Base-by-base conservation (phyloP, 2,888 invertebrate genomes). In the Toxonevra muliebris region DNA sequence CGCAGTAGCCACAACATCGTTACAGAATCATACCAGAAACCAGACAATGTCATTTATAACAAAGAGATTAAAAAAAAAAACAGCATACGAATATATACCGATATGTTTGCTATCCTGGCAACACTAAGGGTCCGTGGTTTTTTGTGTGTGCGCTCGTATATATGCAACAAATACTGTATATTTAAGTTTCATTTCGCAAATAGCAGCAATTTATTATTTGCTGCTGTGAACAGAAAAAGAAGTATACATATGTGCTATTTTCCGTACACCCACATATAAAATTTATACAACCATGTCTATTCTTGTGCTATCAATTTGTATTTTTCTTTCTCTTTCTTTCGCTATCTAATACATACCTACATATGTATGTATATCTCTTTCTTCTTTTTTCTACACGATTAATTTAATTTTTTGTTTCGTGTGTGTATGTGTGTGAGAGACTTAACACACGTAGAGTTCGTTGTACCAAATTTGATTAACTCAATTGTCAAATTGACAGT, bases 401-500 rank as follows among this genome's bases (percentile, higher is more conserved):
- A 11, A 19, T 41, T 19, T 3, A 4, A 12, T 19, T 13, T 59
- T 55, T 5, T 42, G 53, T 19, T 45, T 59, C 41, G 19, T 17
- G 19, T 42, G 52, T 13, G 50, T 65, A 4, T 48, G 15, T 50
- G 15, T 50, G 61, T 8, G 15, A 15, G 15, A 43, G 11, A 17
- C 11, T 43, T 42, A 17, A 19, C 2, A 53, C 19, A 17, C 7
- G 15, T 53, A 19, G 19, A n/a, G 55, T 52, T 54, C 42, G 55
- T 19, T 53, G 63, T 43, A 63, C 55, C 45, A 54, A 43, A 66
- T 66, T 68, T 68, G 68, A 68, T 68, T 68, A 68, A 68, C 57
- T 64, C 54, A 59, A 54, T 64, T 60, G 60, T 58, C 61, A 55
- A 69, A 61, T 69, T 69, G 68, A 69, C 68, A 69, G 60, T 60